A percentile compares a stretch with the other conserved stretches of the same genome.
Evolutionary conservation across 2,113 vertebrate genomes (phyloP).

Genomic region (Calcarius ornatus): DNA sequence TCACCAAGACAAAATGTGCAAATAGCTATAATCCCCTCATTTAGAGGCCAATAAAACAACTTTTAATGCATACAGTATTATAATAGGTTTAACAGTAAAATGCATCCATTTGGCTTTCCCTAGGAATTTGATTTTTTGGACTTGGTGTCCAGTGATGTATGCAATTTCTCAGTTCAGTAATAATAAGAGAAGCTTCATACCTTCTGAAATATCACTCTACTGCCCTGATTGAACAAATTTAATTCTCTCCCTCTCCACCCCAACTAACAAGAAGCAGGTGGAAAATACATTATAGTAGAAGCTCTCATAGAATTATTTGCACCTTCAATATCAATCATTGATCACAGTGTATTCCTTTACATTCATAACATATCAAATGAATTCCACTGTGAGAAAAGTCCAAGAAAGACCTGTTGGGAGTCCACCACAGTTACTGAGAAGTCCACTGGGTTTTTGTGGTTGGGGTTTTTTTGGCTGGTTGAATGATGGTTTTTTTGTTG

Average conservation of each 20-base stretch:
- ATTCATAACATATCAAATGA: not conserved
- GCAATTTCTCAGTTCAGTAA: not conserved
- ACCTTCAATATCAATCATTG: not conserved
- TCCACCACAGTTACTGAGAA: not conserved
- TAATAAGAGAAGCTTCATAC: not conserved
- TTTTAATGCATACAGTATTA: not conserved
- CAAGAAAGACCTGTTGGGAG: not conserved
- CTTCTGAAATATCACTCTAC: conserved; percentile 18
- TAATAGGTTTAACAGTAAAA: conserved; percentile 11
- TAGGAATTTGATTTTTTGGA: conserved; percentile 14
- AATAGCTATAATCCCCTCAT: not conserved
- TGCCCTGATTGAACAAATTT: not conserved
- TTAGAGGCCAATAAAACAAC: not conserved
- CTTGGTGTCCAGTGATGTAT: not conserved
- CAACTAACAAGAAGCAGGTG: conserved; percentile 33
- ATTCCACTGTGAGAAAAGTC: not conserved
- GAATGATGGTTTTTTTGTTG: not conserved
- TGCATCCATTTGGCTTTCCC: not conserved
- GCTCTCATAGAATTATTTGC: not conserved
- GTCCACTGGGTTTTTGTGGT: not conserved
- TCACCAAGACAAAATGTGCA: not conserved
- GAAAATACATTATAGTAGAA: not conserved
- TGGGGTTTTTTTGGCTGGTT: not conserved
- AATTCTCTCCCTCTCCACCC: not conserved
- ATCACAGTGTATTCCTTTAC: not conserved